Evolutionary conservation across 1,140 invertebrate genomes (phyloP).

Genomic region (Temnothorax curvispinosus): DNA sequence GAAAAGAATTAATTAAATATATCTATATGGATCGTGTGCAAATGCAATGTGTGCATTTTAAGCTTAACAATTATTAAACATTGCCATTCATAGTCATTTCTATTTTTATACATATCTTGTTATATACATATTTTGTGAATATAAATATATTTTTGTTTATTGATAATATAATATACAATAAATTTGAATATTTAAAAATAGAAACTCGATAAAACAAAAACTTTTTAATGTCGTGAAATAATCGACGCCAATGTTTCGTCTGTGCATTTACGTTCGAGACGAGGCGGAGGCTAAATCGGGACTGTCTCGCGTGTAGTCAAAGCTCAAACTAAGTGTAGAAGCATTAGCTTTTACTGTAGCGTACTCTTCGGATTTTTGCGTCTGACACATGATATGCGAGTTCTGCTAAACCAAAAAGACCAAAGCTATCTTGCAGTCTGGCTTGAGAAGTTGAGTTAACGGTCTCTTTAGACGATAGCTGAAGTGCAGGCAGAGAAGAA

Average conservation of each 20-base stretch:
- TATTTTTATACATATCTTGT: too few relatives aligned
- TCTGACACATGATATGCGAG: slow-evolving; percentile 52
- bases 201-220: not conserved
- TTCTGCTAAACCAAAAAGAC: slow-evolving; percentile 39
- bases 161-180: not conserved
- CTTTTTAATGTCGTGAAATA: not conserved
- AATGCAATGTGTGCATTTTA: not conserved
- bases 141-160: not conserved
- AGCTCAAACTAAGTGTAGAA: slow-evolving; percentile 41
- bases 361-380: slow-evolving; percentile 24
- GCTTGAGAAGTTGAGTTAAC: not conserved
- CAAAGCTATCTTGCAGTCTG: not conserved
- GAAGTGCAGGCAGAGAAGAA: not conserved
- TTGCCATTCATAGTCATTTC: not conserved
- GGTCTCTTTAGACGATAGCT: slow-evolving; percentile 13
- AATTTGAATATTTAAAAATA: not conserved
- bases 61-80: not conserved
- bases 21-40: not conserved
- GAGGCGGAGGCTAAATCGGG: slow-evolving; percentile 40
- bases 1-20: not conserved
- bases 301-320: slow-evolving; percentile 57
- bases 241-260: slow-evolving; percentile 4
- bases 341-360: slow-evolving; percentile 45
- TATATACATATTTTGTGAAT: not conserved
- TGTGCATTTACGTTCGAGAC: slow-evolving; percentile 11